Base-by-base conservation (phyloP, 2,888 invertebrate species). In the Drosophila silvestris region DNA sequence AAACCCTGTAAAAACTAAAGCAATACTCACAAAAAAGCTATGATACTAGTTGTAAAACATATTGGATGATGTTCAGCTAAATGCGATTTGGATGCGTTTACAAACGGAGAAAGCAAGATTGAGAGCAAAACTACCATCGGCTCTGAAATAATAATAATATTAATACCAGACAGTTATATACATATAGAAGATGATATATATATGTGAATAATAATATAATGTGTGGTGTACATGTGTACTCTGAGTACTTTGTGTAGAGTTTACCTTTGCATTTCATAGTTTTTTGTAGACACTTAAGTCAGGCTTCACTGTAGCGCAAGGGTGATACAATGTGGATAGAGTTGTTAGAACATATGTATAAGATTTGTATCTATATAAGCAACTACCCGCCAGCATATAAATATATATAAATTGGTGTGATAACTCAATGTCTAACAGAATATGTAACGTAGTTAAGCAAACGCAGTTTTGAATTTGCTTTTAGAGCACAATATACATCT, bases 11-110 rank as follows among this genome's bases (percentile, higher is more conserved):
- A 91, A 92, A 91, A 90, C 82, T 68, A 78, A 91, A 90, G 89
- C 89, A 91, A 91, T 91, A 91, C 91, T 91, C 91, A 91, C 91
- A 92, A 91, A 91, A 91, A 92, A 91, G 92, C 91, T 91, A 91
- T 91, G 91, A 91, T 91, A 91, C 89, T 91, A 91, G 91, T 80
- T 82, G 82, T 84, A 83, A 89, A 83, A 80, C 75, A 47, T 70
- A 69, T 78, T 61, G 53, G 39, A 62, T 41, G 53, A 74, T 57
- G 59, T 47, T 61, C 50, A 69, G 64, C 33, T 66, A 66, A 77
- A 66, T 73, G 77, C 66, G 53, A 68, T 67, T 68, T 66, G 74
- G 72, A 72, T 72, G 79, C 78, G 79, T 80, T 75, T 70, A 77
- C 78, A 82, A 82, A 63, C 22, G 47, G 69, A 41, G n/a, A 65